These are phyloP conservation scores for Mamestra brassicae DNA, from an alignment of 2,888 invertebrate genomes.

Conservation along the genomic window DNA sequence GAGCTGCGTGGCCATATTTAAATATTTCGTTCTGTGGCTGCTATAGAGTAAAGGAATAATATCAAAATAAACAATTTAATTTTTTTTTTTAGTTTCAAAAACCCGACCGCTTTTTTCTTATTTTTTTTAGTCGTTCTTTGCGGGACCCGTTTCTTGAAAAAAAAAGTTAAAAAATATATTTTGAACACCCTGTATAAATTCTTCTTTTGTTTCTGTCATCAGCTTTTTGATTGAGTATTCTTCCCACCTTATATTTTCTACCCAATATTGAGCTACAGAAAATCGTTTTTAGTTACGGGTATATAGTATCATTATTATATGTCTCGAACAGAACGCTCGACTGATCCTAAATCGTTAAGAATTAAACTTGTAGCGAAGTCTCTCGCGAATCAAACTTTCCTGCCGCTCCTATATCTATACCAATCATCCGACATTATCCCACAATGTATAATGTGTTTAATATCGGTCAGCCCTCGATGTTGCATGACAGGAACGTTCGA, in stretches of 20 bases:
- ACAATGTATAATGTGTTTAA: slow-evolving; percentile 54
- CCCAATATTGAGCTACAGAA: neutral
- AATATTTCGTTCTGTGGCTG: no score
- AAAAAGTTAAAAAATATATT: no score
- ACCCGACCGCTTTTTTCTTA: no score
- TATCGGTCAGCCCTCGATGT: slow-evolving; percentile 50
- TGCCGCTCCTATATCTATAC: neutral
- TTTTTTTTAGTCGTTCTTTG: no score
- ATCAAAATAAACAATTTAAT: no score
- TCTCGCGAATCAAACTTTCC: neutral
- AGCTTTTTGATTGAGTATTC: neutral
- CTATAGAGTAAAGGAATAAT: no score
- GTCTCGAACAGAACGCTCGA: neutral
- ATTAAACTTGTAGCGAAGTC: neutral
- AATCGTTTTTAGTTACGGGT: neutral
- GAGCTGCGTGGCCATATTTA: no score
- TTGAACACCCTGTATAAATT: neutral
- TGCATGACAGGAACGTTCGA: slow-evolving; percentile 64
- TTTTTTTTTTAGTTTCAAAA: no score
- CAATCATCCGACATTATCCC: slow-evolving; percentile 31
- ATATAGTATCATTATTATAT: neutral
- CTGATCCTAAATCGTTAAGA: neutral
- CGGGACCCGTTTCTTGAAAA: no score
- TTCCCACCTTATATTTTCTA: neutral
- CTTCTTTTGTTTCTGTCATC: neutral